Conservation (phyloP, 2,113 vertebrate species). For the Ardeotis arabs region DNA sequence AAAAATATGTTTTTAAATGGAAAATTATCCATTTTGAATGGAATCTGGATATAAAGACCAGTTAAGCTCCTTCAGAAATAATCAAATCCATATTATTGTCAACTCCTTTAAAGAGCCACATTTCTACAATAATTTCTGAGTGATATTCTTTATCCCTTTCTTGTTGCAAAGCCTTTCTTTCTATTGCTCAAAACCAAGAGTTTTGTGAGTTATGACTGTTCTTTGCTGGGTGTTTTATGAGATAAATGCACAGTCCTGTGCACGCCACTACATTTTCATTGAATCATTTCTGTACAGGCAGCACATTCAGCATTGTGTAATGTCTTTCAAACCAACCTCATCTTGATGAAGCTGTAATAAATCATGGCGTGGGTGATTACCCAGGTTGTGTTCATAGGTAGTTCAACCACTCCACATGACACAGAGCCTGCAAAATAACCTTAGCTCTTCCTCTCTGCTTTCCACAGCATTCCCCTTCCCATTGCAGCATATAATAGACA, state of each 20-base stretch:
- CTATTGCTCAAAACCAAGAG: background rate
- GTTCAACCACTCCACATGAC: background rate
- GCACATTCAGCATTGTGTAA: background rate
- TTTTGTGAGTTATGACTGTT: background rate
- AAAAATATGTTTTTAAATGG: slow-evolving; percentile 43
- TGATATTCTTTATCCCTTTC: background rate
- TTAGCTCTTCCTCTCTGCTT: background rate
- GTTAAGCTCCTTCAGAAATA: slow-evolving; percentile 40
- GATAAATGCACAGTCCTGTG: background rate
- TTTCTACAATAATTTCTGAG: background rate
- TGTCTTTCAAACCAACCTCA: background rate
- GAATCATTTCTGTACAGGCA: background rate
- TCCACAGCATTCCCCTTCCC: background rate
- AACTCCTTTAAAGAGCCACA: background rate
- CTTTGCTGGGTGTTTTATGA: slow-evolving; percentile 3
- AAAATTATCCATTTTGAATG: slow-evolving; percentile 35
- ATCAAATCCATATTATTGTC: slow-evolving; percentile 30
- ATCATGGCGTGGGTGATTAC: background rate
- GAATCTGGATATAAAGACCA: slow-evolving; percentile 19
- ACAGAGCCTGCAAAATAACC: background rate
- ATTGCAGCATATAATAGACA: accelerated
- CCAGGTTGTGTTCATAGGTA: background rate
- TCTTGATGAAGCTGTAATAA: background rate
- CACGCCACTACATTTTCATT: background rate
- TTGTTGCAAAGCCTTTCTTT: background rate